A percentile compares a stretch with the other conserved stretches of the same genome.
These are phyloP conservation scores for Drosophila austrosaltans DNA, from an alignment of 2,888 invertebrate species.

Conservation along the genomic window DNA sequence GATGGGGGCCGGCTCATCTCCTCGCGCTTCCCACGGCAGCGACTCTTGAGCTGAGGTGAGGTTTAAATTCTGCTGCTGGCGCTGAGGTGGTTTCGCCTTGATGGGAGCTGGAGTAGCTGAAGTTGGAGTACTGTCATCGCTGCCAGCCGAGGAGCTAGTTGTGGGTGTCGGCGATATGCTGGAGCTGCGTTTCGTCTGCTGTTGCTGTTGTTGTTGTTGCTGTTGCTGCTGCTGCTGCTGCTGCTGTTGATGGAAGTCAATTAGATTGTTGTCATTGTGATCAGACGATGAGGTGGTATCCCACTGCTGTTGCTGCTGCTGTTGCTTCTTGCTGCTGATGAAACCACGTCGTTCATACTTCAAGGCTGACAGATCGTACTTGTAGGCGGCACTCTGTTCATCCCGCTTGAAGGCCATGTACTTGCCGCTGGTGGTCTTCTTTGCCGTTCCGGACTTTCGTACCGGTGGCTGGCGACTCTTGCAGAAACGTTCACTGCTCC, in stretches of 20 bases:
- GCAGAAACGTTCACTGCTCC: conserved; percentile 87
- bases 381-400: conserved; percentile 82
- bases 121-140: conserved; percentile 66
- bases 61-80: conserved; percentile 61
- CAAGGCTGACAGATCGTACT: conserved; percentile 82
- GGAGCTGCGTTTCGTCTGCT: conserved; percentile 61
- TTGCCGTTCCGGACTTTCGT: conserved; percentile 83
- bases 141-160: conserved; percentile 67
- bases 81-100: conserved; percentile 63
- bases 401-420: conserved; percentile 77
- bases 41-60: conserved; percentile 81
- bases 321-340: conserved; percentile 79
- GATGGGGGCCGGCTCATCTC: conserved; percentile 81
- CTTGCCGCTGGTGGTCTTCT: conserved; percentile 75
- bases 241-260: conserved; percentile 80
- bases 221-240: conserved; percentile 54
- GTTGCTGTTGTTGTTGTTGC: conserved; percentile 59
- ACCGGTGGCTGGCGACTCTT: conserved; percentile 86
- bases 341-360: conserved; percentile 83
- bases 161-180: conserved; percentile 73
- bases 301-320: conserved; percentile 52
- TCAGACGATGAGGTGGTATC: conserved; percentile 66
- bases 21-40: conserved; percentile 82
- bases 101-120: conserved; percentile 50
- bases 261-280: conserved; percentile 83